Evolutionary conservation across 2,888 invertebrate genomes (phyloP).

Genomic region (Ophion ventricosus): DNA sequence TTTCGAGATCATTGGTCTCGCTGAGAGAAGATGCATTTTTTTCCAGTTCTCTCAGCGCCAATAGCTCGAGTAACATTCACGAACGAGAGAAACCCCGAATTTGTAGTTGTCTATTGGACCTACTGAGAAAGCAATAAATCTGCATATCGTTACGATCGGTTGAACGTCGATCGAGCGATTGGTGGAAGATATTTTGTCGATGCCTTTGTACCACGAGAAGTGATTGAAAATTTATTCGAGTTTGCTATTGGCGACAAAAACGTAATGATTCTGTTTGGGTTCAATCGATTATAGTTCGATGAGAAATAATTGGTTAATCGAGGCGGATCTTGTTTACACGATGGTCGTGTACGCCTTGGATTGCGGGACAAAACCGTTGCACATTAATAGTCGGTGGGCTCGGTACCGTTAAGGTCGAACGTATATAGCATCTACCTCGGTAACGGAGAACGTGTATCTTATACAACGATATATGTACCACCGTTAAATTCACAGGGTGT

Average conservation of each 20-base stretch:
- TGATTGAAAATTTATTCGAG: no score
- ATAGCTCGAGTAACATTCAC: conserved; percentile 2
- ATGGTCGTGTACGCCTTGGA: conserved; percentile 12
- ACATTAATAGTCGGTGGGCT: conserved; percentile 73
- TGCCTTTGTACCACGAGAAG: no score
- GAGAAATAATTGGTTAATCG: not conserved
- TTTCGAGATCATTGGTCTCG: conserved; percentile 66
- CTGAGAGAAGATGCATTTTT: conserved; percentile 65
- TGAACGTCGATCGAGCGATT: not conserved
- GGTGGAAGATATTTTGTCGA: not conserved
- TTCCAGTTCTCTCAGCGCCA: not conserved
- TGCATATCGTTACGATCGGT: not conserved
- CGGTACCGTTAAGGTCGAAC: conserved; percentile 81
- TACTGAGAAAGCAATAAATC: not conserved
- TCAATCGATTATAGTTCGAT: not conserved
- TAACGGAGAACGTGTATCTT: conserved; percentile 73
- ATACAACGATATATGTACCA: conserved; percentile 40
- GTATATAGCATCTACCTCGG: conserved; percentile 70
- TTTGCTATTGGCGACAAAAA: no score
- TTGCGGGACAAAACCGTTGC: conserved; percentile 58
- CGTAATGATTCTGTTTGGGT: no score
- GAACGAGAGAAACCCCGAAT: not conserved
- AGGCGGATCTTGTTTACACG: conserved; percentile 7
- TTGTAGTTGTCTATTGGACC: not conserved
- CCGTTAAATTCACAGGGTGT: not conserved